Conservation (phyloP, 2,888 invertebrate genomes). For the Thera obeliscata region DNA sequence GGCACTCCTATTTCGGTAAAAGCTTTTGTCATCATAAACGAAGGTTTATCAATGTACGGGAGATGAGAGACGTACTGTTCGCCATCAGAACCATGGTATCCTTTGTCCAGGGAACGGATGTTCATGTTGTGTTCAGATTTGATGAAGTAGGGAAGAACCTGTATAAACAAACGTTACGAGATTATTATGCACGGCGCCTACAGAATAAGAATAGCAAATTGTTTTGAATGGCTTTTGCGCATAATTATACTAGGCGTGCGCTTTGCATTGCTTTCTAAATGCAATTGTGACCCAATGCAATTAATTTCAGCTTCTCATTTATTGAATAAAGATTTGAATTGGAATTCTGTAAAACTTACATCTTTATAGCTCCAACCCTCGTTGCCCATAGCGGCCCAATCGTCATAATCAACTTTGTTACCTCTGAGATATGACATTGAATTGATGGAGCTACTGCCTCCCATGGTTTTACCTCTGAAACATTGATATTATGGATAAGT, state of each 20-base stretch:
- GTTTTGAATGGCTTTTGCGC: neutral
- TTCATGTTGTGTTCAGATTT: constrained; percentile 86
- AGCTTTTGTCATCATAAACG: constrained; percentile 80
- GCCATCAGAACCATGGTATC: constrained; percentile 85
- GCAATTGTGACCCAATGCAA: too few species aligned
- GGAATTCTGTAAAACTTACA: constrained; percentile 48
- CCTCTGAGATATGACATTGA: constrained; percentile 86
- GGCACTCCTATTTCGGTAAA: constrained; percentile 85
- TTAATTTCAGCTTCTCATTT: too few species aligned
- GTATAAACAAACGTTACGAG: constrained; percentile 11
- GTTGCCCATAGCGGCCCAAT: constrained; percentile 86
- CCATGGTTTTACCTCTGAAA: constrained; percentile 85
- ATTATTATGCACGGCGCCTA: neutral
- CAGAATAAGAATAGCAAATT: neutral
- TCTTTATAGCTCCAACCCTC: constrained; percentile 86
- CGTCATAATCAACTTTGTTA: constrained; percentile 84
- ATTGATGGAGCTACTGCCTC: constrained; percentile 87
- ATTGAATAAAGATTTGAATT: too few species aligned
- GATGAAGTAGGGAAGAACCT: constrained; percentile 87
- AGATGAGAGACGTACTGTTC: constrained; percentile 85
- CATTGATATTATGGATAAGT: neutral
- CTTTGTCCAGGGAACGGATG: constrained; percentile 69
- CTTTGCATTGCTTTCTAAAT: too few species aligned
- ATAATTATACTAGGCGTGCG: too few species aligned
- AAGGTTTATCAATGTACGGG: constrained; percentile 84